Evolutionary conservation across 2,797 vertebrate genomes (phyloP).

Genomic region (Smutsia temminckii): DNA sequence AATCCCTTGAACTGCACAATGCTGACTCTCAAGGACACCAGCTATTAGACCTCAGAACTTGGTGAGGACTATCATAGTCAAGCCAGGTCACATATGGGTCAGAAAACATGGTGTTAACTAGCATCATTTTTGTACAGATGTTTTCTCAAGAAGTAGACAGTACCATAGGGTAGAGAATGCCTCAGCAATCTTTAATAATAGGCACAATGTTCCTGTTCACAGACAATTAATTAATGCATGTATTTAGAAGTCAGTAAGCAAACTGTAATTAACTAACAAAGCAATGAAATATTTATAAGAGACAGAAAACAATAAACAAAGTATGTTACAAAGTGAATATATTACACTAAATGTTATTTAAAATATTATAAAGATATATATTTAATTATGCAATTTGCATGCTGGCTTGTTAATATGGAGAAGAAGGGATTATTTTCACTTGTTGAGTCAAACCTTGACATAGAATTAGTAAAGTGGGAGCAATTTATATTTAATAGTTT

Average conservation of each 20-base stretch:
- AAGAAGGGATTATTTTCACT: slow-evolving; percentile 30
- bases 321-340: slow-evolving; percentile 74
- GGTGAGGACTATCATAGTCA: background rate
- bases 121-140: background rate
- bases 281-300: slow-evolving; percentile 77
- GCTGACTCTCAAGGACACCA: background rate
- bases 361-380: slow-evolving; percentile 62
- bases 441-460: slow-evolving; percentile 45
- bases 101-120: background rate
- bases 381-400: slow-evolving; percentile 60
- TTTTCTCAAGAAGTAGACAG: background rate
- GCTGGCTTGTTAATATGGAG: slow-evolving; percentile 50
- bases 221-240: slow-evolving; percentile 72
- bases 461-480: slow-evolving; percentile 36
- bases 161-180: background rate
- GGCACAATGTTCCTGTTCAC: background rate
- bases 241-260: slow-evolving; percentile 81
- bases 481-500: slow-evolving; percentile 46
- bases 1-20: background rate
- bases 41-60: background rate
- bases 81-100: background rate
- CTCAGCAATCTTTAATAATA: slow-evolving; percentile 40
- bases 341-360: slow-evolving; percentile 78
- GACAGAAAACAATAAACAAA: slow-evolving; percentile 72
- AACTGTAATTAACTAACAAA: slow-evolving; percentile 80